Conservation (phyloP, 2,113 vertebrate genomes). For the Prionailurus viverrinus region DNA sequence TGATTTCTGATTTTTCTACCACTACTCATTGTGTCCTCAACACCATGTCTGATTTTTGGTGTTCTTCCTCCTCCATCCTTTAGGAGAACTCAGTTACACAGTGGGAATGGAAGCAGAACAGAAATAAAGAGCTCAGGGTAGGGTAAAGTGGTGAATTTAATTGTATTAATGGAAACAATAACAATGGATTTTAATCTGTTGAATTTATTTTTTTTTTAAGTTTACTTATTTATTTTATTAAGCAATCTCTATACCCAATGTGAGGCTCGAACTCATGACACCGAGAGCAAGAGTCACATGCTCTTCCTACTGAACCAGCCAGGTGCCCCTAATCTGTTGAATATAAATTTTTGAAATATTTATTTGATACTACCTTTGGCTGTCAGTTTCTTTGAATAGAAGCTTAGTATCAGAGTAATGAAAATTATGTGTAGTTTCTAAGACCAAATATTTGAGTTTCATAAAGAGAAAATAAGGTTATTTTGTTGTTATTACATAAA, state of each 20-base stretch:
- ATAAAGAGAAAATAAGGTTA: background rate
- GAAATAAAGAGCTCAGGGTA: background rate
- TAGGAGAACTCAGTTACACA: background rate
- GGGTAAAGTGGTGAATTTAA: background rate
- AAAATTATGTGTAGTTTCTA: background rate
- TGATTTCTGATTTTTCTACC: background rate
- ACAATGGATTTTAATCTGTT: background rate
- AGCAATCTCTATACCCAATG: no score
- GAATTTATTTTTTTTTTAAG: background rate
- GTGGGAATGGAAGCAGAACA: background rate
- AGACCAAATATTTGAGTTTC: background rate
- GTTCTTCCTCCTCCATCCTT: background rate
- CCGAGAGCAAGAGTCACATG: no score
- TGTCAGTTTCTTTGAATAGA: background rate
- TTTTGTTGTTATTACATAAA: slow-evolving; percentile 29
- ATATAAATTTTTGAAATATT: slow-evolving; percentile 4
- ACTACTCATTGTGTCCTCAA: background rate
- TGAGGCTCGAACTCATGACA: no score
- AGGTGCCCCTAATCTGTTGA: background rate
- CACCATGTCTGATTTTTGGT: background rate
- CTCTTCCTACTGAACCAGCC: no score
- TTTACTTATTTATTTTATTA: no score
- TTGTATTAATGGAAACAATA: background rate
- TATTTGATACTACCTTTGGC: background rate
- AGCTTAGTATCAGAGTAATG: background rate